These are phyloP conservation scores for Gortyna flavago DNA, from an alignment of 2,888 invertebrate species.

Conservation along the genomic window DNA sequence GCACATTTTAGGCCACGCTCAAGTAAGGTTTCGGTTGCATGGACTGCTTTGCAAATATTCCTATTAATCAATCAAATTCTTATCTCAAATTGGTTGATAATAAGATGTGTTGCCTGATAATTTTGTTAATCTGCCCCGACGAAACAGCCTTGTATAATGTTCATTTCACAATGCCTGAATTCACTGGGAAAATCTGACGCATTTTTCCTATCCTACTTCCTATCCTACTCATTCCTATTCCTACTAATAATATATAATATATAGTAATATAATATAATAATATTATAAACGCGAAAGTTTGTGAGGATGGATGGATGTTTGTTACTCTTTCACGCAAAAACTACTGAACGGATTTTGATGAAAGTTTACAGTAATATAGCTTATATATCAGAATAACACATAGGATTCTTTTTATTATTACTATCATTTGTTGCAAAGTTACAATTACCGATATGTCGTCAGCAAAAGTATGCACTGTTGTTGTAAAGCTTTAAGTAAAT, in stretches of 20 bases:
- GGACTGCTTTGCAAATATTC: conserved; percentile 25
- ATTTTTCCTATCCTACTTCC: too few species aligned
- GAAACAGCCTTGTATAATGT: background rate
- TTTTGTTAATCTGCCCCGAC: conserved; percentile 13
- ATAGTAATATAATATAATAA: too few species aligned
- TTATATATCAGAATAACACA: too few species aligned
- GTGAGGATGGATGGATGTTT: too few species aligned
- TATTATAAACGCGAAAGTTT: too few species aligned
- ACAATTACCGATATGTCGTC: background rate
- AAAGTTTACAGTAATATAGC: too few species aligned
- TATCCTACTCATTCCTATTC: too few species aligned
- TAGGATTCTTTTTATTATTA: too few species aligned
- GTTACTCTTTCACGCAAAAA: too few species aligned
- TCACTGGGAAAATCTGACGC: background rate
- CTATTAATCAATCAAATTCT: conserved; percentile 36
- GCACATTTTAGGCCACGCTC: background rate
- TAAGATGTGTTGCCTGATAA: conserved; percentile 24
- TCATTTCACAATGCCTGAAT: background rate
- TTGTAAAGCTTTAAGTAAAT: background rate
- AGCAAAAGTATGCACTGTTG: background rate
- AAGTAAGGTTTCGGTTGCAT: background rate
- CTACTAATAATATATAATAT: too few species aligned
- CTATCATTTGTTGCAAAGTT: background rate
- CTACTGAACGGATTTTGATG: too few species aligned
- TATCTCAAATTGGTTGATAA: conserved; percentile 45